Conservation (phyloP, 2,888 invertebrate genomes). For the Protophormia terraenovae region DNA sequence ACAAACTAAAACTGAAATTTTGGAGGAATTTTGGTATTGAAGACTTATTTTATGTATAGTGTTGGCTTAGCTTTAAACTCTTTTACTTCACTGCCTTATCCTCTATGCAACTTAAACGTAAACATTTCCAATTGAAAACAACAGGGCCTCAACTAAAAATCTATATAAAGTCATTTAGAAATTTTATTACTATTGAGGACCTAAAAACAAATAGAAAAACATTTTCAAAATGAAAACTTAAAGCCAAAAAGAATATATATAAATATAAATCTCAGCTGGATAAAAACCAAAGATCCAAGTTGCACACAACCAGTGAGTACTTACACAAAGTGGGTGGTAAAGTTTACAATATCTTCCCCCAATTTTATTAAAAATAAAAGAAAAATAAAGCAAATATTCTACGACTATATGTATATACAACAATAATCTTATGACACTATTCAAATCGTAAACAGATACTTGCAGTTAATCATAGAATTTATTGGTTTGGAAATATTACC, state of each 20-base stretch:
- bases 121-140: constrained; percentile 57
- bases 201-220: neutral
- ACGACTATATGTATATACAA: constrained; percentile 20
- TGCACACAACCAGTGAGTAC: neutral
- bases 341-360: neutral
- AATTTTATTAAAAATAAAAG: constrained; percentile 20
- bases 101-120: neutral
- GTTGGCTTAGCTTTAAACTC: neutral
- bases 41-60: no score
- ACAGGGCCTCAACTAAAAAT: constrained; percentile 46
- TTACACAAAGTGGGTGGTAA: constrained; percentile 29
- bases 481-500: constrained; percentile 34
- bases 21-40: no score
- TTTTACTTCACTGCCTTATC: neutral
- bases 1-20: no score
- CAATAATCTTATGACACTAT: constrained; percentile 53
- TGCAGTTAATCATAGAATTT: constrained; percentile 64
- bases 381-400: neutral
- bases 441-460: constrained; percentile 63
- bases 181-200: constrained; percentile 52
- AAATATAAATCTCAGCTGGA: constrained; percentile 39
- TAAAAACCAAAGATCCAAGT: neutral
- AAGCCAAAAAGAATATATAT: neutral
- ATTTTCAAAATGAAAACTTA: constrained; percentile 5
- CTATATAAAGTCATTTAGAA: constrained; percentile 56